Conservation (phyloP, 92 coral and sea anemone species). For the Blastomussa wellsi region DNA sequence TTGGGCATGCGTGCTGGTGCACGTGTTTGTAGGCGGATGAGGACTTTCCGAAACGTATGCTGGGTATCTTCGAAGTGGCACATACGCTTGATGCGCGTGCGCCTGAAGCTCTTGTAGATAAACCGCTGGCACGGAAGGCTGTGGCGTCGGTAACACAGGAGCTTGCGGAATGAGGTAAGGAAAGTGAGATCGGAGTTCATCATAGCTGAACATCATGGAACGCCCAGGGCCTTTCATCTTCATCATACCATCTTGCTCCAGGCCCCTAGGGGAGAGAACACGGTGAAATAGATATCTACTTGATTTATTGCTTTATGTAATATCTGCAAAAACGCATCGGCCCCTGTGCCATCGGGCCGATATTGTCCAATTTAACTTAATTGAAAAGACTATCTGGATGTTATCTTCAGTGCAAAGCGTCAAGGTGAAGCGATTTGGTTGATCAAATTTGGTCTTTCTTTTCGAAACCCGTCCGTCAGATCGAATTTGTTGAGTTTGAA, state of each 20-base stretch:
- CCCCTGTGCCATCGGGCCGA: too few relatives aligned
- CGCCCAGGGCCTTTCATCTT: constrained; percentile 80
- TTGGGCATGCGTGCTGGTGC: constrained; percentile 43
- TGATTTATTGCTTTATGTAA: background rate
- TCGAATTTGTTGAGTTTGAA: too few relatives aligned
- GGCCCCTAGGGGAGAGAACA: constrained; percentile 56
- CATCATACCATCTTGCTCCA: constrained; percentile 89
- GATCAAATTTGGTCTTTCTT: too few relatives aligned
- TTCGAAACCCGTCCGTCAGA: too few relatives aligned
- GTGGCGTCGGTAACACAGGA: constrained; percentile 57
- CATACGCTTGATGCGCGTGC: constrained; percentile 52
- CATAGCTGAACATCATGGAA: constrained; percentile 83
- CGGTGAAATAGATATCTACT: background rate
- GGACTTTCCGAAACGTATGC: constrained; percentile 75
- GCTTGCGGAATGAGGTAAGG: constrained; percentile 86
- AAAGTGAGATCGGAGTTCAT: constrained; percentile 80
- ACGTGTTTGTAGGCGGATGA: constrained; percentile 41
- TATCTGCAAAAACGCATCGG: too few relatives aligned
- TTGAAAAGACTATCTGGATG: too few relatives aligned
- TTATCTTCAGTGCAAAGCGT: too few relatives aligned
- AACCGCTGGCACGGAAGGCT: constrained; percentile 65
- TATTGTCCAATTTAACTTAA: too few relatives aligned
- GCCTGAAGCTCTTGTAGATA: constrained; percentile 65
- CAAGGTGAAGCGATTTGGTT: too few relatives aligned
- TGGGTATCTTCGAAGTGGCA: constrained; percentile 73